Percentiles rank a stretch among this genome's conserved stretches.
Conservation (phyloP, 2,113 vertebrate species). For the Puma concolor region DNA sequence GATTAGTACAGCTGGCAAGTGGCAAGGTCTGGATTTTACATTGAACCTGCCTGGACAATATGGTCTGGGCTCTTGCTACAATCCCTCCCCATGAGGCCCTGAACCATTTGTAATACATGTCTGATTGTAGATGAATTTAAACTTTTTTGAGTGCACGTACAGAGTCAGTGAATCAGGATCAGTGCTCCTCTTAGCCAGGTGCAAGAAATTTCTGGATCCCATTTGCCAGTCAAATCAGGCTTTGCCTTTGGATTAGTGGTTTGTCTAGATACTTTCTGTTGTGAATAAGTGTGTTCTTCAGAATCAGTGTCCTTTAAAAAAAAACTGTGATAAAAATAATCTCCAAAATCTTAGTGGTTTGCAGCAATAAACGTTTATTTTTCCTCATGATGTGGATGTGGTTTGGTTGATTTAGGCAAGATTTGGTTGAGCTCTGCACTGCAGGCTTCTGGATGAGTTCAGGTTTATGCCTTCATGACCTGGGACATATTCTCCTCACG, state of each 20-base stretch:
- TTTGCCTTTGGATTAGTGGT: not conserved
- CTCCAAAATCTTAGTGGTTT: not conserved
- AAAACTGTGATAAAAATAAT: not conserved
- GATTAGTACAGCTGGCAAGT: not conserved
- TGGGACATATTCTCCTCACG: rapidly evolving
- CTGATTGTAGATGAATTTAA: not conserved
- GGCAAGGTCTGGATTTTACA: not conserved
- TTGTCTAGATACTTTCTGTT: not conserved
- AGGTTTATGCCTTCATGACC: not conserved
- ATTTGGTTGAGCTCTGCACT: not conserved
- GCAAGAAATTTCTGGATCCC: not conserved
- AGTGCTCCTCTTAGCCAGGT: not conserved
- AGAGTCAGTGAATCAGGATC: not conserved
- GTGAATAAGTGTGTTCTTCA: not conserved
- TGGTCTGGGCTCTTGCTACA: not conserved
- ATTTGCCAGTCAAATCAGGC: not conserved
- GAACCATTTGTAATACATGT: not conserved
- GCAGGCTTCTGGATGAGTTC: not conserved
- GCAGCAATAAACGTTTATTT: not conserved
- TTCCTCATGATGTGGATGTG: not conserved
- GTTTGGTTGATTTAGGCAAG: not conserved
- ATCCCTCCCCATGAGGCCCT: not conserved
- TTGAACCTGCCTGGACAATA: not conserved
- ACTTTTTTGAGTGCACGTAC: not conserved
- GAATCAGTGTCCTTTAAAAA: not conserved